Conservation (phyloP, 1,140 invertebrate genomes). For the Drosophila jambulina region DNA sequence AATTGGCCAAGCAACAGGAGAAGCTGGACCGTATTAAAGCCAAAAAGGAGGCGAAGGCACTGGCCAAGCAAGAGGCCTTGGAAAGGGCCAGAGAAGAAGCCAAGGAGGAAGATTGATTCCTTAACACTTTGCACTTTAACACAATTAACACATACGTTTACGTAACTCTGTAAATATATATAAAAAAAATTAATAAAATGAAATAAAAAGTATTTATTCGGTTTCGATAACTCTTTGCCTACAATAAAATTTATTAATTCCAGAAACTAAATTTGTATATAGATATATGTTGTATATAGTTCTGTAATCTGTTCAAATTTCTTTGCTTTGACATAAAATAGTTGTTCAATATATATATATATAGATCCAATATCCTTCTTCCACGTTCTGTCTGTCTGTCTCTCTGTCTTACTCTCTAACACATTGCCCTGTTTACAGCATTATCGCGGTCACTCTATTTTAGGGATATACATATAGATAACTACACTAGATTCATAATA, state of each 20-base stretch:
- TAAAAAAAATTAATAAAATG: neutral
- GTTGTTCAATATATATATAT: constrained; percentile 42
- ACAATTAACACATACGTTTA: neutral
- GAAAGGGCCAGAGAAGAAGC: constrained; percentile 7
- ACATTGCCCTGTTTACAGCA: constrained; percentile 67
- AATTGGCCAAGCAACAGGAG: neutral
- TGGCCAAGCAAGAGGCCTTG: constrained; percentile 7
- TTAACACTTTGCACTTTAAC: neutral
- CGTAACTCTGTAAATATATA: neutral
- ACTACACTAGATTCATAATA: constrained; percentile 62
- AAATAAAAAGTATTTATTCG: constrained; percentile 14
- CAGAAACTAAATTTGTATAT: constrained; percentile 82
- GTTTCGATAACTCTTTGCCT: constrained; percentile 56
- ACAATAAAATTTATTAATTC: constrained; percentile 83
- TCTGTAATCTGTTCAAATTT: constrained; percentile 58
- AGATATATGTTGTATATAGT: constrained; percentile 76
- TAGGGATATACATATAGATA: constrained; percentile 53
- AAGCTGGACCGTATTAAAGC: neutral
- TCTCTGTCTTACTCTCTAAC: constrained; percentile 60
- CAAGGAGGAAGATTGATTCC: neutral
- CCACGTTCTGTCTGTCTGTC: constrained; percentile 35
- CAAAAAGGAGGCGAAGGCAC: neutral
- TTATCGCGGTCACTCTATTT: constrained; percentile 59
- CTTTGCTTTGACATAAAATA: constrained; percentile 65
- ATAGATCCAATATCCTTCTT: constrained; percentile 50